Evolutionary conservation across 2,888 invertebrate species (phyloP), one percentile per base, ranked within the genome.

Genomic region (Lepas anatifera): DNA sequence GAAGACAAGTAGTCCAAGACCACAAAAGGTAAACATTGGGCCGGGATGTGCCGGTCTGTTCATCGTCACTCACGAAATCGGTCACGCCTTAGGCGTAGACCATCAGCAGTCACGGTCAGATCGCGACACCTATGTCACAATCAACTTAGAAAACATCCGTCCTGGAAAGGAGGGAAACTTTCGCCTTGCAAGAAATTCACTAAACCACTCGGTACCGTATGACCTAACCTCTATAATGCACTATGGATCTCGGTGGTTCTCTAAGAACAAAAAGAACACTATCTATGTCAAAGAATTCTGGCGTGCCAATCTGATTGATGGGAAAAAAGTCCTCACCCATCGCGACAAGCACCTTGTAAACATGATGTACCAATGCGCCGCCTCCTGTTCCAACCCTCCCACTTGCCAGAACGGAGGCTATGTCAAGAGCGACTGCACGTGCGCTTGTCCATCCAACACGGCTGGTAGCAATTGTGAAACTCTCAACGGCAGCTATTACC

Each of bases 171-270:
- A 11, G 18, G 11, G 22, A 8, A 37, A 64, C 25, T 71, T 71
- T 37, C 25, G 8, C 6, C 52, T 43, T 52, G 10, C 22, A 3
- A n/a, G n/a, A 10, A 8, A 29, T 43, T 35, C 48, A 10, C 16
- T n/a, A 39, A 67, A 22, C 50, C 27, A 39, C 27, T 37, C 67
- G 16, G 67, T 71, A 16, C 68, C 70, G 2, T 71, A 70, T 52
- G 71, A 71, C 41, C 70, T 58, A 66, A 68, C 70, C 22, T 70
- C 70, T 39, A 52, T 68, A 64, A 70, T 71, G 71, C 71, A 71
- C 52, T 71, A 70, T 68, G 39, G 29, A 18, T 39, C 67, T 3
- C 22, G 11, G 52, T 50, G 1, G 8, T 70, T 70, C 67, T n/a
- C 6, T 3, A 37, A 18, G 18, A 70, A 67, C 41, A 67, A 43